Base-by-base conservation (phyloP, 2,888 invertebrate genomes). In the Standfussiana lucernea region DNA sequence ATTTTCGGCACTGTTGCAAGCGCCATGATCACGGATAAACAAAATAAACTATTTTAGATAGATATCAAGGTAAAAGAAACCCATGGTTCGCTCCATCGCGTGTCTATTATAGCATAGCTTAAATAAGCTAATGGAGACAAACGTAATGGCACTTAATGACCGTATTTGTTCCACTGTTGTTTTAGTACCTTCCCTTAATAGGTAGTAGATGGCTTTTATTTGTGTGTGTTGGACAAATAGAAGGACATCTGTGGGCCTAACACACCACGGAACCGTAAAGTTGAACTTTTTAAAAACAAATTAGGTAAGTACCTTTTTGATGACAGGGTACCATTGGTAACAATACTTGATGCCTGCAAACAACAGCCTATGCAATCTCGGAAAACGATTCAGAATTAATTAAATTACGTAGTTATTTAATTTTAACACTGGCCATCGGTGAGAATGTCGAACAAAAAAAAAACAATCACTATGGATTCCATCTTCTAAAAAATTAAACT, bases 81-180 rank as follows among this genome's bases (percentile, higher is more conserved):
- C 64, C 65, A 73, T 79, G 75, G 59, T 73, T 37, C 15, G 47
- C 62, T 62, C 74, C 71, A 72, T 88, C 77, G 82, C 88, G 80
- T 85, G 86, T 77, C 75, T 69, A 79, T 67, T 71, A 64, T 70
- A 64, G 66, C 37, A 61, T 61, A 75, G 77, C 83, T 81, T 82
- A 81, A 78, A 83, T 78, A 84, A 78, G 75, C 13, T 81, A 89
- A 89, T 88, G 84, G 79, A 88, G 83, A 88, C 77, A 79, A 78
- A 85, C 75, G 66, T 82, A 88, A 86, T 89, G 78, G 72, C 66
- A 11, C 67, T 72, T 83, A 86, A 88, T 88, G 80, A 75, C 74
- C 73, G 76, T 47, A 67, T 81, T 78, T 78, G 78, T 78, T 77
- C 56, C 7, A 80, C 56, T 72, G 74, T 77, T 77, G 81, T 81